Conservation (phyloP, 1,140 invertebrate genomes). For the Pogonognathellus flavescens region DNA sequence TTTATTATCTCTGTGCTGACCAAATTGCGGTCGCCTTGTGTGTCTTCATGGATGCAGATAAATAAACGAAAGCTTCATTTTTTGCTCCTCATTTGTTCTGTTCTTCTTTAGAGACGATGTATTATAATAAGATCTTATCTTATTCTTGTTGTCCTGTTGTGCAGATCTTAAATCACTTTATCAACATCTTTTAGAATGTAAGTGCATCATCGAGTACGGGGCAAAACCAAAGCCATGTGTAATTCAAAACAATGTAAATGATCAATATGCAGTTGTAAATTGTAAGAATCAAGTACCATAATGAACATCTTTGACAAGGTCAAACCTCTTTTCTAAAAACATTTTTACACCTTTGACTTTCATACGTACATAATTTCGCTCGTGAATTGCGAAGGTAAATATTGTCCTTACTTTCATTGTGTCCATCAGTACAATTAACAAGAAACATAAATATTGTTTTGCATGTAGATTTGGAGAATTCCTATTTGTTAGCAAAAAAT, state of each 20-base stretch:
- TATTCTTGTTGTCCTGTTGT: conserved; percentile 2
- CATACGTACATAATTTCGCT: neutral
- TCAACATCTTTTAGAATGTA: conserved; percentile 13
- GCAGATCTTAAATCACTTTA: conserved; percentile 30
- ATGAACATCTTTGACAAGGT: conserved; percentile 21
- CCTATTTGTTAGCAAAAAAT: too few species aligned
- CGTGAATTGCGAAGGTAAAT: too few species aligned
- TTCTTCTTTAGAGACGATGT: neutral
- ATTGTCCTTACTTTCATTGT: too few species aligned
- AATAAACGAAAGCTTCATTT: neutral
- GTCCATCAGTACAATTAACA: too few species aligned
- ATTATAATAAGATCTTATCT: conserved; percentile 1
- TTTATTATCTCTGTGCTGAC: neutral
- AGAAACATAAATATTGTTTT: too few species aligned
- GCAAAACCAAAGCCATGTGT: neutral
- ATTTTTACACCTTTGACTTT: conserved; percentile 1
- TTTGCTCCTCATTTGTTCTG: neutral
- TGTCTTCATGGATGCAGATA: neutral
- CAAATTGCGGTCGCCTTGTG: neutral
- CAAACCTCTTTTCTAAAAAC: neutral
- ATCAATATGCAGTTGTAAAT: neutral
- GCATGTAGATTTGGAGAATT: too few species aligned
- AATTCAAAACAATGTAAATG: conserved; percentile 4
- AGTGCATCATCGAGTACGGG: neutral
- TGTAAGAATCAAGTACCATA: neutral